These are phyloP conservation scores for Delphinus delphis DNA, from an alignment of 2,113 vertebrate genomes.

Conservation along the genomic window DNA sequence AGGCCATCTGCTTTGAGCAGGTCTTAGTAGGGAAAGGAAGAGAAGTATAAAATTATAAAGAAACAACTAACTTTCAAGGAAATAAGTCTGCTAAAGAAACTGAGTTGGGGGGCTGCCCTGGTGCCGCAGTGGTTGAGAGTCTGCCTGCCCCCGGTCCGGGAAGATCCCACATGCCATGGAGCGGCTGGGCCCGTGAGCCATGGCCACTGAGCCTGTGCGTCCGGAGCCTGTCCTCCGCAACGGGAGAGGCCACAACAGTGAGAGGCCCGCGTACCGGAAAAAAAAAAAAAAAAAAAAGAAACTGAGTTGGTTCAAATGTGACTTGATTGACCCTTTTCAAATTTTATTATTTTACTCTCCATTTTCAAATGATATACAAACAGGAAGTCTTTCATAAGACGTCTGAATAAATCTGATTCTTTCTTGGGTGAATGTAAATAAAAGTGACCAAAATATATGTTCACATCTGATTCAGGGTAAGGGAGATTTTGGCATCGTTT, in stretches of 20 bases:
- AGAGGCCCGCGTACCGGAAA: too few relatives aligned
- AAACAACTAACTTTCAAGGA: not conserved
- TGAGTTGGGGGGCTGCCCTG: not conserved
- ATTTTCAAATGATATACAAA: not conserved
- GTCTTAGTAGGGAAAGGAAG: not conserved
- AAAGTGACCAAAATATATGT: not conserved
- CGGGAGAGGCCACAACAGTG: too few relatives aligned
- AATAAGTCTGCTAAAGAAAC: slow-evolving; percentile 13
- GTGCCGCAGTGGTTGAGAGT: too few relatives aligned
- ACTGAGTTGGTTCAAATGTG: not conserved
- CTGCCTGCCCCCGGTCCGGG: too few relatives aligned
- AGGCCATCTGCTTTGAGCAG: not conserved
- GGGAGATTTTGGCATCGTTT: not conserved
- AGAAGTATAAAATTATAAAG: not conserved
- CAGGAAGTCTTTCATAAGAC: not conserved
- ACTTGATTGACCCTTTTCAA: not conserved
- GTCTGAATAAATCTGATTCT: not conserved
- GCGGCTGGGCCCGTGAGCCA: too few relatives aligned
- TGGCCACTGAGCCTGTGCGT: too few relatives aligned
- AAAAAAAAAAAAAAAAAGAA: not conserved
- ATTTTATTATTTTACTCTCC: not conserved
- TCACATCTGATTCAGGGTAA: not conserved
- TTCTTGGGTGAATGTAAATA: not conserved
- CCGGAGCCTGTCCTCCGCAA: too few relatives aligned
- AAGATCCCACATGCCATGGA: too few relatives aligned